A percentile compares a stretch with the other conserved stretches of the same genome.
Conservation (phyloP, 1,140 invertebrate species). For the Bombyx mandarina region DNA sequence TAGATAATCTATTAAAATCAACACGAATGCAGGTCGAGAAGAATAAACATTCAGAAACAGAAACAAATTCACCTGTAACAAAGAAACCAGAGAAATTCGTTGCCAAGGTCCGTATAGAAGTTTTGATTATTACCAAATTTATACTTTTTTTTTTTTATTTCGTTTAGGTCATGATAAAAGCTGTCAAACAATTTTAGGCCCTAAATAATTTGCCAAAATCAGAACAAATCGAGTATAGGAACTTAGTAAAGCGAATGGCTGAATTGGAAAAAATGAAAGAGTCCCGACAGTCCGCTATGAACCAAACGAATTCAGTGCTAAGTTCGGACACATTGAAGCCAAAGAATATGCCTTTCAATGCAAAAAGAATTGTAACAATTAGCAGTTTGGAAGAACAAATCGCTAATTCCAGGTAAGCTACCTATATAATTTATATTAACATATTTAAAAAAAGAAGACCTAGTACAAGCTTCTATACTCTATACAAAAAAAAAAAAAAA, state of each 20-base stretch:
- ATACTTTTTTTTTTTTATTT: conserved; percentile 1
- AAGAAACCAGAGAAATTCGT: conserved; percentile 51
- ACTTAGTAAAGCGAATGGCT: conserved; percentile 63
- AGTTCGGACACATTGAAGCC: conserved; percentile 39
- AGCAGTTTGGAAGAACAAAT: conserved; percentile 52
- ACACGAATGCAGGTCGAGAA: conserved; percentile 57
- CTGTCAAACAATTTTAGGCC: conserved; percentile 35
- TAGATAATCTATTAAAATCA: conserved; percentile 59
- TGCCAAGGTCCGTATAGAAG: conserved; percentile 43
- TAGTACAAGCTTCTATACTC: too few species aligned
- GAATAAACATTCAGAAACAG: conserved; percentile 32
- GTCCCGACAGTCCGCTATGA: conserved; percentile 34
- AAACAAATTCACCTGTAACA: conserved; percentile 26
- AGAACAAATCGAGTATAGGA: conserved; percentile 64
- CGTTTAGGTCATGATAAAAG: conserved; percentile 8
- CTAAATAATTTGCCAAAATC: conserved; percentile 64
- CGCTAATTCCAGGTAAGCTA: conserved; percentile 45
- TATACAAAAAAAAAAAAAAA: too few species aligned
- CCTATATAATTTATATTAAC: conserved; percentile 3
- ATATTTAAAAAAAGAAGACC: too few species aligned
- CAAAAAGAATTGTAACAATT: conserved; percentile 13
- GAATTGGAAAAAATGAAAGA: conserved; percentile 65
- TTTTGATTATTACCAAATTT: not conserved
- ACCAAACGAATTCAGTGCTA: conserved; percentile 20
- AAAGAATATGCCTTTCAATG: conserved; percentile 26